phyloP scores from a whole-genome alignment of 2,888 invertebrate species.

The Brachylomia viminalis region DNA sequence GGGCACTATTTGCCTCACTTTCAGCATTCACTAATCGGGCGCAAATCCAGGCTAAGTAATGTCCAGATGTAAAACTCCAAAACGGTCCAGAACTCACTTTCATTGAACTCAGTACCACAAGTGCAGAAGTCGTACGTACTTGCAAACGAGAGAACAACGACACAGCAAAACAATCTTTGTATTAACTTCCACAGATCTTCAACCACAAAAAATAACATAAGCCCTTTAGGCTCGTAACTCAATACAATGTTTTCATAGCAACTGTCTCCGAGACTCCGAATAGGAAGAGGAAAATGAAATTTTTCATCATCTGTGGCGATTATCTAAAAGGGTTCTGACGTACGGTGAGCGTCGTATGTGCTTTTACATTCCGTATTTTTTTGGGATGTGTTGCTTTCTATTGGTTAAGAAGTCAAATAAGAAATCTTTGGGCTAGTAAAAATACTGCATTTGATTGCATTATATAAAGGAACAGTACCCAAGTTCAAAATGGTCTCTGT shows the following conservation, averaged over 20 bases:
- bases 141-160: too few species aligned
- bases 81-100: too few species aligned
- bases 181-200: neutral
- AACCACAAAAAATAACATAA: conserved; percentile 11
- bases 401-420: neutral
- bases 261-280: conserved; percentile 46
- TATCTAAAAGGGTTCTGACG: conserved; percentile 52
- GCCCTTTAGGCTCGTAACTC: conserved; percentile 39
- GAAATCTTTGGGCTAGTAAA: neutral
- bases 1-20: too few species aligned
- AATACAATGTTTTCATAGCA: conserved; percentile 57
- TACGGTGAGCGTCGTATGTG: conserved; percentile 2
- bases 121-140: too few species aligned
- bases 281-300: conserved; percentile 61
- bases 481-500: too few species aligned
- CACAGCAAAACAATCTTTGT: neutral
- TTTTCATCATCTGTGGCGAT: conserved; percentile 63
- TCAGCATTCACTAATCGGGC: too few species aligned
- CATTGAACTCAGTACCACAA: too few species aligned
- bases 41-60: too few species aligned
- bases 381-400: too few species aligned
- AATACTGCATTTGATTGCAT: too few species aligned
- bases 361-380: conserved; percentile 12
- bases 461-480: too few species aligned
- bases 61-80: too few species aligned